Conservation (phyloP, 1,140 invertebrate genomes). For the Lutraria rhynchaena region DNA sequence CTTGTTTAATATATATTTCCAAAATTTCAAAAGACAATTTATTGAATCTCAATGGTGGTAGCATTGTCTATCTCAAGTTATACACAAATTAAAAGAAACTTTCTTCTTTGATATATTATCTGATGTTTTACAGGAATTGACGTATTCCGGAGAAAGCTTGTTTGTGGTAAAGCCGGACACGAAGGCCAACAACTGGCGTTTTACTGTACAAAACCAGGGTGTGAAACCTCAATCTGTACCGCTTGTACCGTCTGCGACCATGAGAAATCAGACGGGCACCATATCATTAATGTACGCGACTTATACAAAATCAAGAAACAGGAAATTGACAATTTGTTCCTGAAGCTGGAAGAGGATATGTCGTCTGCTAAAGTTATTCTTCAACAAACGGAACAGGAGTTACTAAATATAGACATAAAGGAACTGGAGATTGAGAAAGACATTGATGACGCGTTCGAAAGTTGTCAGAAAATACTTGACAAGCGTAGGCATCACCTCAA, state of each 20-base stretch:
- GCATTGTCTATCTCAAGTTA: no score
- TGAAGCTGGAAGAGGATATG: constrained; percentile 55
- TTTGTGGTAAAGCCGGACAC: constrained; percentile 63
- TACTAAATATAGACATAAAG: constrained; percentile 67
- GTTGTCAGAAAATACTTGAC: constrained; percentile 57
- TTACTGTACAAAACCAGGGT: constrained; percentile 63
- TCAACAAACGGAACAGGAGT: constrained; percentile 66
- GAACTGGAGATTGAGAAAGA: constrained; percentile 68
- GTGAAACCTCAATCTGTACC: constrained; percentile 63
- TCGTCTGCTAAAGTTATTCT: constrained; percentile 57
- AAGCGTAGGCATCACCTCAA: constrained; percentile 54
- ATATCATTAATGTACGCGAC: constrained; percentile 61
- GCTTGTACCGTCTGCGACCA: constrained; percentile 66
- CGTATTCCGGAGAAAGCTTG: constrained; percentile 59
- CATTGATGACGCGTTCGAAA: constrained; percentile 60
- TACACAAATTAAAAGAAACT: no score
- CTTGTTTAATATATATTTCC: no score
- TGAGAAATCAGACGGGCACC: constrained; percentile 61
- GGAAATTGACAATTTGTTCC: constrained; percentile 60
- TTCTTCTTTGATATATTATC: no score
- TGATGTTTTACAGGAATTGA: constrained; percentile 54
- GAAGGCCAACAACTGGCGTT: constrained; percentile 63
- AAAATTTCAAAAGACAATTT: no score
- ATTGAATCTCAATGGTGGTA: no score
- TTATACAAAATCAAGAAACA: constrained; percentile 55